Evolutionary conservation across 2,113 vertebrate species (phyloP), one percentile per base, ranked within the genome.

Genomic region (Micronycteris hirsuta): DNA sequence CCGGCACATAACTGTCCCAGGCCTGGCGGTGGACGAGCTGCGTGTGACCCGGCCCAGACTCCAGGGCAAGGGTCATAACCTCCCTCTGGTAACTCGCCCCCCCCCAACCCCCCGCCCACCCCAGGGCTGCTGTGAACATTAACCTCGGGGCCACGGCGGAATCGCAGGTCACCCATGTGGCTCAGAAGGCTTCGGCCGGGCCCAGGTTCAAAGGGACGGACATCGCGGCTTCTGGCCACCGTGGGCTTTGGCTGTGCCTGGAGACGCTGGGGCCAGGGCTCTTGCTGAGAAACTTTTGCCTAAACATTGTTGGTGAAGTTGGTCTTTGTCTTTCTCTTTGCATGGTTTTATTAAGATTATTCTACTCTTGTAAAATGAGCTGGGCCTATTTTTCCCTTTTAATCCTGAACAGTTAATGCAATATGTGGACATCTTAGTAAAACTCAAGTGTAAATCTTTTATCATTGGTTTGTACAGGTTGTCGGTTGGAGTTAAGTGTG

Each of bases 1-100:
- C 0, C 0, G 71, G 36, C 65, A 15, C 5, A 0, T 28, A 6
- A 5, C 8, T 4, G 38, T 41, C 24, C 5, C 0, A 10, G 0
- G 4, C 58, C 80, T 8, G 73, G 71, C 5, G 22, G 19, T 0
- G 56, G 11, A 3, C 4, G 16, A 15, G 61, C 45, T 33, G 15
- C 10, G 0, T 8, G 36, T 14, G 85, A 63, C 7, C 49, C 90
- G 22, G 82, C 67, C 68, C 47, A 9, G 19, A 3, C 67, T 36
- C 24, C 1, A 17, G 43, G 8, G 52, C 58, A 4, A 52, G 82
- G n/a, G 7, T 19, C 7, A 0, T 2, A 2, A 7, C 14, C 73
- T 56, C 7, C 0, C n/a, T 43, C 45, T 11, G 0, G 11, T 14
- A 63, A 14, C 78, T 74, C 73, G n/a, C 2, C 43, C 22, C 12